A percentile compares a stretch with the other conserved stretches of the same genome.
phyloP scores from a whole-genome alignment of 2,113 vertebrate species.

The Vireo altiloquus region DNA sequence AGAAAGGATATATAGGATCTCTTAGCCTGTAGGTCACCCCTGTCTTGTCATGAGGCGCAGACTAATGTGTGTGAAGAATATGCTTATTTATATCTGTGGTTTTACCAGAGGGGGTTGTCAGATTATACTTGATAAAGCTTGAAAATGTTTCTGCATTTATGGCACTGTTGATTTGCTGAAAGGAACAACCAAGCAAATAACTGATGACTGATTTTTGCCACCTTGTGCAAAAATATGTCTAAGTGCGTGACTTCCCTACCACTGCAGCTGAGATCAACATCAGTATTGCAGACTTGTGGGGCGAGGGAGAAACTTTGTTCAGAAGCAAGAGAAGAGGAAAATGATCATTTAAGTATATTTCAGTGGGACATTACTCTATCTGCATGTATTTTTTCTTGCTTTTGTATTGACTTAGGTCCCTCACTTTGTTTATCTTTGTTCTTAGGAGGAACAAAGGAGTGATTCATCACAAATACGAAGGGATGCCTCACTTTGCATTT shows the following conservation, averaged over 20 bases:
- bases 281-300: neutral
- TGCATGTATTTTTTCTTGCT: neutral
- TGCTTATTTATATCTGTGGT: constrained; percentile 38
- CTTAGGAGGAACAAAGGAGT: neutral
- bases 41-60: constrained; percentile 1
- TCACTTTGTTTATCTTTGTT: neutral
- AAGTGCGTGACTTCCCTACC: neutral
- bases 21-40: constrained; percentile 10
- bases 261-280: neutral
- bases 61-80: constrained; percentile 40
- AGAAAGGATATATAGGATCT: neutral
- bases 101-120: constrained; percentile 54
- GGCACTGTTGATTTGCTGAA: constrained; percentile 37
- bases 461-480: neutral
- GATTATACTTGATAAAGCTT: constrained; percentile 54
- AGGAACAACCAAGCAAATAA: constrained; percentile 44
- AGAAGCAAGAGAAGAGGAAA: neutral
- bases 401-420: neutral
- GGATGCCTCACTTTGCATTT: constrained; percentile 11
- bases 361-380: neutral
- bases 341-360: neutral
- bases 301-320: neutral
- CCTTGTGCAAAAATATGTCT: constrained; percentile 11
- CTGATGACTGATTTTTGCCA: constrained; percentile 21
- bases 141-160: constrained; percentile 42